Evolutionary conservation across 1,140 invertebrate species (phyloP).

Genomic region (Drosophila sucinea): DNA sequence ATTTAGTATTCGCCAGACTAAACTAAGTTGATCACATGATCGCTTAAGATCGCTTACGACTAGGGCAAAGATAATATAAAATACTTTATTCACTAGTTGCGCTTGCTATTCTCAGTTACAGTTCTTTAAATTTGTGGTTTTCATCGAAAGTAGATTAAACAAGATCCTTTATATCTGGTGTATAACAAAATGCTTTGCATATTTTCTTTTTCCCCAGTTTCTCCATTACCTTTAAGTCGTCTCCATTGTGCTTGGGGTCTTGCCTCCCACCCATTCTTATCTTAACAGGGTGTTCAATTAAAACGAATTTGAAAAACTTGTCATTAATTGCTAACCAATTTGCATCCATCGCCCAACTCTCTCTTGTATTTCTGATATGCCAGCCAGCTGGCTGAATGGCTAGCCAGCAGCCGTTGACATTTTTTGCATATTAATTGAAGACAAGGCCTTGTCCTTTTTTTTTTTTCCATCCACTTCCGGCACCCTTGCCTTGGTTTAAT

Average conservation of each 20-base stretch:
- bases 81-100: too few species aligned
- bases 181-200: too few species aligned
- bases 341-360: constrained; percentile 48
- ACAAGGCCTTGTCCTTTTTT: constrained; percentile 44
- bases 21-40: too few species aligned
- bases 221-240: not conserved
- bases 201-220: not conserved
- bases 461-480: constrained; percentile 15
- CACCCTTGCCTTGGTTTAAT: constrained; percentile 70
- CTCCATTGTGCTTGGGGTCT: not conserved
- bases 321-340: constrained; percentile 74
- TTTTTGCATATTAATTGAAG: constrained; percentile 81
- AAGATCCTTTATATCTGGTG: too few species aligned
- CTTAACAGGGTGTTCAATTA: constrained; percentile 61
- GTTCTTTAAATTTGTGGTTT: too few species aligned
- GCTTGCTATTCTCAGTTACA: too few species aligned
- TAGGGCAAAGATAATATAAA: too few species aligned
- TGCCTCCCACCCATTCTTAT: constrained; percentile 11
- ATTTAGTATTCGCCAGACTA: too few species aligned
- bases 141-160: too few species aligned
- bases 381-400: constrained; percentile 46
- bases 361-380: constrained; percentile 24
- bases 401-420: constrained; percentile 64
- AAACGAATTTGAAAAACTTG: constrained; percentile 47
- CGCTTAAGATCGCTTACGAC: too few species aligned